Evolutionary conservation across 2,888 invertebrate genomes (phyloP), one percentile per base, ranked within the genome.

Genomic region (Sarcophaga variegata): DNA sequence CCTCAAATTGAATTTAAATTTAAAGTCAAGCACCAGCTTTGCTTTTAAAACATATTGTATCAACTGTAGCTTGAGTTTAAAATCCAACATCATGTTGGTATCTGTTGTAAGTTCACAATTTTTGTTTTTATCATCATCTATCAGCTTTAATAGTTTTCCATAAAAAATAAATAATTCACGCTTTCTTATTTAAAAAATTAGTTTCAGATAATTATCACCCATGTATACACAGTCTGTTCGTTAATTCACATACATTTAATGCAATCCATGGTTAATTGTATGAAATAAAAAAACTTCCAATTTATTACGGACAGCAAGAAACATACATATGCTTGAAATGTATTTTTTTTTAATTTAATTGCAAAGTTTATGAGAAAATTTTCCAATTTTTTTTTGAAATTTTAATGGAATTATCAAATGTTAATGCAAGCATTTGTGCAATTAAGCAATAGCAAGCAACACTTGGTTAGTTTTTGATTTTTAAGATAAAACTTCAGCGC

Each of bases 101-200:
- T 37, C 37, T 37, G 8, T 37, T 37, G 37, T 37, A 37, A 37
- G 6, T 37, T 37, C 37, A 37, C 37, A 37, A 10, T 37, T 10
- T 37, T 37, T 37, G 37, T 10, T 37, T 6, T 37, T 37, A n/a
- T n/a, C n/a, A n/a, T n/a, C n/a, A n/a, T n/a, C n/a, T n/a, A 37
- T 37, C 8, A 37, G 37, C 8, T 37, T 27, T 27, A 27, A 27
- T 5, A 27, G 27, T 27, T 27, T 37, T 47, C 10, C 8, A 64
- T 0, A 22, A 47, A n/a, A 17, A 74, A 37, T 2, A 10, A 37
- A 37, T 37, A 74, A 62, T 62, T 62, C 47, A 74, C 74, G 74
- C 74, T 74, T 74, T 74, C 74, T 74, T 62, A 74, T 62, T 72
- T 72, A 37, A 60, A 45, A 72, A 74, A 62, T 62, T 62, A 22